These are phyloP conservation scores for Cavia porcellus DNA, from an alignment of 2,113 vertebrate genomes.

Conservation along the genomic window DNA sequence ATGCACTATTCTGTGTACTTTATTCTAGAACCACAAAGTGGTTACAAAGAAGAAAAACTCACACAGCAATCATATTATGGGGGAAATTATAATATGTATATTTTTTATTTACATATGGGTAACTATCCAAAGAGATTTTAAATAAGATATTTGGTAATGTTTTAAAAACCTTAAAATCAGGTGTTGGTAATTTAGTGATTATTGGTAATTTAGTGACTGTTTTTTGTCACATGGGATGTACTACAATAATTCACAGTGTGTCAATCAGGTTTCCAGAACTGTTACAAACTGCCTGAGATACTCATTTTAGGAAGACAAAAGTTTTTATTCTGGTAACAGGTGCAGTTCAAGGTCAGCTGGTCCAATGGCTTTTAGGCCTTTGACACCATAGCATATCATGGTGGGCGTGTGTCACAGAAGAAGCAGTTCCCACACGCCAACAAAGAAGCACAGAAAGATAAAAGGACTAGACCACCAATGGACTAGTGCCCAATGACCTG, in stretches of 20 bases:
- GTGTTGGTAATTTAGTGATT: conserved; percentile 25
- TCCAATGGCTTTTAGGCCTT: neutral
- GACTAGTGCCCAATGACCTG: neutral
- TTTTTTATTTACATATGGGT: neutral
- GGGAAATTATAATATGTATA: neutral
- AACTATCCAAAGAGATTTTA: neutral
- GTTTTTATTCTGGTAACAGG: neutral
- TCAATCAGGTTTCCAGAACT: neutral
- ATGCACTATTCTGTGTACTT: neutral
- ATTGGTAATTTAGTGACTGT: neutral
- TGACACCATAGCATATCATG: neutral
- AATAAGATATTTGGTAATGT: neutral
- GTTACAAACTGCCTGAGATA: neutral
- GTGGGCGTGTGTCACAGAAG: neutral
- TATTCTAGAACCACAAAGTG: conserved; percentile 12
- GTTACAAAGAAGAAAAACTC: neutral
- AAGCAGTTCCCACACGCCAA: neutral
- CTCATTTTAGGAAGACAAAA: neutral
- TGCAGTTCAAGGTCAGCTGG: neutral
- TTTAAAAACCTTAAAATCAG: neutral
- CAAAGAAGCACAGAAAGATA: neutral
- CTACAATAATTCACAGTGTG: neutral
- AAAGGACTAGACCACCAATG: neutral
- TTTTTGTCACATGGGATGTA: neutral
- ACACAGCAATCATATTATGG: neutral